Conservation (phyloP, 2,888 invertebrate genomes). For the Drosophila flavopinicola region DNA sequence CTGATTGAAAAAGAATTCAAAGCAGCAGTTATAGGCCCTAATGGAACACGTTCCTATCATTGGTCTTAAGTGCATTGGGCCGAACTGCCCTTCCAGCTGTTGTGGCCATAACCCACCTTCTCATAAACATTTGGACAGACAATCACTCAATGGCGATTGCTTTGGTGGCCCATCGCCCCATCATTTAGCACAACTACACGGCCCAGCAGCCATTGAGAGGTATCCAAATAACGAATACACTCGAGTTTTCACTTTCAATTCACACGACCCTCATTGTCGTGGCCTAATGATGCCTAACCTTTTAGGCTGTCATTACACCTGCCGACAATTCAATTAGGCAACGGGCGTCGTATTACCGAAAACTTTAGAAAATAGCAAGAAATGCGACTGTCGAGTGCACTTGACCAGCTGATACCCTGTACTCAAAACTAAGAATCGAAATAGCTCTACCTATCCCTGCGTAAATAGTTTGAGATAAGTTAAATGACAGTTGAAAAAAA, state of each 20-base stretch:
- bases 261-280: conserved; percentile 1
- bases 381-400: background rate
- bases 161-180: conserved; percentile 7
- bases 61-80: conserved; percentile 48
- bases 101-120: conserved; percentile 22
- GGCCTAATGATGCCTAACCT: conserved; percentile 52
- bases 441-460: too few relatives aligned
- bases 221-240: conserved; percentile 9
- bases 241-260: conserved; percentile 6
- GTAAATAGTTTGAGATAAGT: too few relatives aligned
- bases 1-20: conserved; percentile 4
- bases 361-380: background rate
- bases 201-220: background rate
- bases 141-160: conserved; percentile 43
- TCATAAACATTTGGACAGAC: conserved; percentile 38
- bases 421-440: too few relatives aligned
- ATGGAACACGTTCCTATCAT: conserved; percentile 39
- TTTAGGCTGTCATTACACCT: conserved; percentile 49
- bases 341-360: conserved; percentile 24
- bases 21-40: conserved; percentile 11
- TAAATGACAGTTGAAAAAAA: too few relatives aligned
- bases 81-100: conserved; percentile 17
- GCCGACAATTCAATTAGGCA: conserved; percentile 46
- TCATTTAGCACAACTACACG: conserved; percentile 45
- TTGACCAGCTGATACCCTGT: background rate